Evolutionary conservation across 2,113 vertebrate species (phyloP), one percentile per base, ranked within the genome.

Genomic region (Alces alces): DNA sequence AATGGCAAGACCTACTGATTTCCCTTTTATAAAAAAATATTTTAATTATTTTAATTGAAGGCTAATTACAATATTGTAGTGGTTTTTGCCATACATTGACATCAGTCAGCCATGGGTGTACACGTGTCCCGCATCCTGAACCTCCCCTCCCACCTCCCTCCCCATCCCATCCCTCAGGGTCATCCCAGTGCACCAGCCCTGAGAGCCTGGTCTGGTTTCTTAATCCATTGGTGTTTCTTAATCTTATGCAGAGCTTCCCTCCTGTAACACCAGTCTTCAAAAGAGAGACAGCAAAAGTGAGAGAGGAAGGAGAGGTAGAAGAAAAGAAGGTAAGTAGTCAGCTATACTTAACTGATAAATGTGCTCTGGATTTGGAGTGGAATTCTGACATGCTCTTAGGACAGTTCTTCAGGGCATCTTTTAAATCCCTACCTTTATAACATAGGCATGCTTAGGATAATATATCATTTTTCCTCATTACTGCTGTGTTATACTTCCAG

Each of bases 131-230:
- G 15, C 17, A 70, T 21, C n/a, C 9, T 70, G n/a, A 70, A 70
- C 2, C n/a, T 1, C 17, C 4, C 9, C 4, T 11, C n/a, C n/a
- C n/a, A 36, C 17, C n/a, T 70, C n/a, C n/a, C 1, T 36, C n/a
- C 19, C 4, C n/a, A 36, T 70, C 9, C 17, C n/a, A 36, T 70
- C n/a, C 17, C 9, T 70, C n/a, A 70, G 64, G 19, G n/a, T 70
- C 64, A 70, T 70, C 64, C 36, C 66, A 23, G 66, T 36, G 66
- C n/a, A 39, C n/a, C 66, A 39, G 66, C 66, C 66, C n/a, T 70
- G n/a, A 70, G 66, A 19, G 6, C 19, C 2, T 0, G 36, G 5
- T 70, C 12, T 66, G 7, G 52, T 87, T 66, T 30, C 19, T 89
- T 57, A 80, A 36, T 83, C 3, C 3, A 80, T n/a, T 64, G 57